Conservation (phyloP, 1,140 invertebrate genomes). For the Bacillus rossius region DNA sequence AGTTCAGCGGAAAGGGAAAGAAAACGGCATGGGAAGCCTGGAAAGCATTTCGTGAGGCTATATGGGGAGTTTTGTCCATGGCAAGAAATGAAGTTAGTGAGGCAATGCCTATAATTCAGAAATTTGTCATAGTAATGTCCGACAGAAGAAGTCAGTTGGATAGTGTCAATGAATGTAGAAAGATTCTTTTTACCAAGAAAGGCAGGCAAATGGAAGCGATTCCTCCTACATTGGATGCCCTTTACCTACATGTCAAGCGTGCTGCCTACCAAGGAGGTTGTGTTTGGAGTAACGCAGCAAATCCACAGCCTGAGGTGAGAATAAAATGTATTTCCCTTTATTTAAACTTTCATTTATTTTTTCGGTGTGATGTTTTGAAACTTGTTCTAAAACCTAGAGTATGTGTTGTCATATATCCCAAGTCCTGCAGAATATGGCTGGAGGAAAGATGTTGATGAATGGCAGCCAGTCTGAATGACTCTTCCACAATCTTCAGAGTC, state of each 20-base stretch:
- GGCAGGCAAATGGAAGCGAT: background rate
- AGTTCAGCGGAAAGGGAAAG: conserved; percentile 25
- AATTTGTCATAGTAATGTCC: too few relatives aligned
- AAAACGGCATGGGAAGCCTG: conserved; percentile 25
- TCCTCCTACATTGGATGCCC: conserved; percentile 1
- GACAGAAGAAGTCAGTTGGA: background rate
- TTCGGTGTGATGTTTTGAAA: too few relatives aligned
- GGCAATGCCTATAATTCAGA: background rate
- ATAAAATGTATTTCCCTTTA: too few relatives aligned
- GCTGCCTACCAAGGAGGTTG: background rate
- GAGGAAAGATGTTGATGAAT: background rate
- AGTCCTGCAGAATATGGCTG: conserved; percentile 3
- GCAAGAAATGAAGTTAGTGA: background rate
- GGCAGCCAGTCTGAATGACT: background rate
- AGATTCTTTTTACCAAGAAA: conserved; percentile 2
- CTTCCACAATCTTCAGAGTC: background rate
- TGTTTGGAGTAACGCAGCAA: conserved; percentile 1
- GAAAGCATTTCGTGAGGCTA: conserved; percentile 21
- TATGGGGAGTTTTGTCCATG: conserved; percentile 15
- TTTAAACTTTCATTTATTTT: too few relatives aligned
- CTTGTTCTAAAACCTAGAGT: too few relatives aligned
- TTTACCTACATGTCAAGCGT: background rate
- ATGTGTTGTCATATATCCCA: background rate
- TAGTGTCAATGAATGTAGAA: conserved; percentile 2
- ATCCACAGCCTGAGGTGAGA: background rate